phyloP scores from a whole-genome alignment of 2,797 vertebrate species.

The Dipus sagitta region DNA sequence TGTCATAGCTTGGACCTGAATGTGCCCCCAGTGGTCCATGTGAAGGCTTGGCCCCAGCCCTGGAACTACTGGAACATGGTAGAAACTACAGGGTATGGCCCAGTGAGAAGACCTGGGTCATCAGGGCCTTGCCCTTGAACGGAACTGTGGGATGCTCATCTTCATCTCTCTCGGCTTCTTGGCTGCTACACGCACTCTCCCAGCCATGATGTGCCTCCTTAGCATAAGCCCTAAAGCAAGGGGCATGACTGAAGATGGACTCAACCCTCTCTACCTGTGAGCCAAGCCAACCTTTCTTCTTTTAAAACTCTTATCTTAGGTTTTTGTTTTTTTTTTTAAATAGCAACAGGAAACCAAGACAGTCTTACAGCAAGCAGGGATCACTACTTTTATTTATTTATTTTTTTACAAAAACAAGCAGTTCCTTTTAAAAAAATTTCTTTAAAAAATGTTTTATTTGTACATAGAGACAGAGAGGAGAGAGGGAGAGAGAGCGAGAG shows the following conservation, averaged over 20 bases:
- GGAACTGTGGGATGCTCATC: neutral
- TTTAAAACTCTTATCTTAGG: neutral
- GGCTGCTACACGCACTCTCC: too few species aligned
- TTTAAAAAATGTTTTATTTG: neutral
- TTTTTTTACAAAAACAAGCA: neutral
- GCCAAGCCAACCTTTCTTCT: neutral
- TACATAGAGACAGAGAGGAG: neutral
- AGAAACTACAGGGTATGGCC: neutral
- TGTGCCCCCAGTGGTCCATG: neutral
- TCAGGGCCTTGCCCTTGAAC: neutral
- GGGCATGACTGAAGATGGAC: neutral
- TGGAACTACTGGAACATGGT: neutral
- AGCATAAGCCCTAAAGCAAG: neutral
- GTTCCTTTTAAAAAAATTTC: neutral
- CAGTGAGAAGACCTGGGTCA: too few species aligned
- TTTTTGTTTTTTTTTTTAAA: neutral
- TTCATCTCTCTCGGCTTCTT: neutral
- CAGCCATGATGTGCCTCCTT: neutral
- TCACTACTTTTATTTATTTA: neutral
- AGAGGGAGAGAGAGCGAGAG: too few species aligned
- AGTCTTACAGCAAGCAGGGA: neutral
- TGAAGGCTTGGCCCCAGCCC: neutral
- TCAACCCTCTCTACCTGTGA: neutral
- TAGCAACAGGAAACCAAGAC: neutral
- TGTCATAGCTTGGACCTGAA: neutral